Percentiles rank a stretch among this genome's conserved stretches.
These are phyloP conservation scores for Synergus umbraculus DNA, from an alignment of 2,888 invertebrate genomes.

Conservation along the genomic window DNA sequence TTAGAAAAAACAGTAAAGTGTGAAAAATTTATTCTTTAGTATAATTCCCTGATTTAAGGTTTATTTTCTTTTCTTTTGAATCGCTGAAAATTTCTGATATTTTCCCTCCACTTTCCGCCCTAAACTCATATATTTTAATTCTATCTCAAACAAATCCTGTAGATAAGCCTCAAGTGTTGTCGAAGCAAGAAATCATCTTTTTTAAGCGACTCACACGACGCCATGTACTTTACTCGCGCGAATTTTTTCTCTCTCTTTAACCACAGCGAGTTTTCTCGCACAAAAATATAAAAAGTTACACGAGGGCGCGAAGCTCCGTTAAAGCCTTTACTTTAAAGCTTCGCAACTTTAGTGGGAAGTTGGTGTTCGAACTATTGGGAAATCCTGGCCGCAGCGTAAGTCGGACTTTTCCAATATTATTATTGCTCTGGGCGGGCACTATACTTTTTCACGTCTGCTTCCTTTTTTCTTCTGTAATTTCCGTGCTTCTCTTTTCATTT, in stretches of 20 bases:
- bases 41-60: no score
- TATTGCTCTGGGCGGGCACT: slow-evolving; percentile 64
- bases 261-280: slow-evolving; percentile 17
- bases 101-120: not conserved
- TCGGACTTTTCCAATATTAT: slow-evolving; percentile 69
- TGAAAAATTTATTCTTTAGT: no score
- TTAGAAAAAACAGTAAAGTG: no score
- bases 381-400: slow-evolving; percentile 66
- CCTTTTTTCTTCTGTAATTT: slow-evolving; percentile 53
- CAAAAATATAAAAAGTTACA: slow-evolving; percentile 43
- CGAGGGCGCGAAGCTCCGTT: slow-evolving; percentile 68
- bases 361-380: slow-evolving; percentile 70
- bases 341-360: slow-evolving; percentile 69
- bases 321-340: slow-evolving; percentile 72
- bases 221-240: slow-evolving; percentile 29
- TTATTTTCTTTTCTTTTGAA: no score
- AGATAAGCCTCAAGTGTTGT: slow-evolving; percentile 45
- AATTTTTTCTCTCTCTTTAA: slow-evolving; percentile 17
- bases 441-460: slow-evolving; percentile 59
- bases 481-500: slow-evolving; percentile 60
- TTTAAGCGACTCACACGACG: slow-evolving; percentile 4
- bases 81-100: no score
- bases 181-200: slow-evolving; percentile 24
- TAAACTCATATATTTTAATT: not conserved
- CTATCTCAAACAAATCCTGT: slow-evolving; percentile 45